A percentile compares a stretch with the other conserved stretches of the same genome.
Conservation (phyloP, 2,888 invertebrate species). For the Rotaria magnacalcarata region DNA sequence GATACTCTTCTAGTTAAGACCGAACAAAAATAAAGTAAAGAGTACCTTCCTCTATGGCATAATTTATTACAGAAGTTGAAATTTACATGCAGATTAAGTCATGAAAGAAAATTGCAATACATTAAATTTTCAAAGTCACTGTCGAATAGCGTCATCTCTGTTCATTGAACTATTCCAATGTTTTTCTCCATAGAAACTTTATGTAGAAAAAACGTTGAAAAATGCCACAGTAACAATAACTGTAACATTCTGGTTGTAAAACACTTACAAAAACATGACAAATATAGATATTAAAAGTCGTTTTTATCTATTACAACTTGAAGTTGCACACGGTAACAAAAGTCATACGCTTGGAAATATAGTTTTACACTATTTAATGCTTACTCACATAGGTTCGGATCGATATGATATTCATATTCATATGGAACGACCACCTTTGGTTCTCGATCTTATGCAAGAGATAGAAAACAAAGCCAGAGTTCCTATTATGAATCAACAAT, state of each 20-base stretch:
- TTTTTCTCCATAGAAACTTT: conserved; percentile 5
- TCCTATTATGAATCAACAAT: conserved; percentile 33
- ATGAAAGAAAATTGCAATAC: not conserved
- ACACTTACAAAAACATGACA: not conserved
- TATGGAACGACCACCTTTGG: conserved; percentile 38
- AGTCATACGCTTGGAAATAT: not conserved
- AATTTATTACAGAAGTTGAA: not conserved
- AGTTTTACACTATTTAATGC: not conserved
- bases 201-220: not conserved
- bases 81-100: not conserved
- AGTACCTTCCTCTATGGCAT: not conserved
- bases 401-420: conserved; percentile 41
- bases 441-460: conserved; percentile 39
- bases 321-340: not conserved
- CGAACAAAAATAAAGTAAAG: not conserved
- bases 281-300: not conserved
- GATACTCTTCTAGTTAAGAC: not conserved
- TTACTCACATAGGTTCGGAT: conserved; percentile 20
- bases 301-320: not conserved
- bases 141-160: not conserved
- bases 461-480: conserved; percentile 42
- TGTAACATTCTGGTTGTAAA: not conserved
- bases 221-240: not conserved
- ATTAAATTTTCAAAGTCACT: not conserved
- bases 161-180: not conserved